phyloP scores from a whole-genome alignment of 37 sponge, comb jelly and placozoan species.

The Axinella damicornis region DNA sequence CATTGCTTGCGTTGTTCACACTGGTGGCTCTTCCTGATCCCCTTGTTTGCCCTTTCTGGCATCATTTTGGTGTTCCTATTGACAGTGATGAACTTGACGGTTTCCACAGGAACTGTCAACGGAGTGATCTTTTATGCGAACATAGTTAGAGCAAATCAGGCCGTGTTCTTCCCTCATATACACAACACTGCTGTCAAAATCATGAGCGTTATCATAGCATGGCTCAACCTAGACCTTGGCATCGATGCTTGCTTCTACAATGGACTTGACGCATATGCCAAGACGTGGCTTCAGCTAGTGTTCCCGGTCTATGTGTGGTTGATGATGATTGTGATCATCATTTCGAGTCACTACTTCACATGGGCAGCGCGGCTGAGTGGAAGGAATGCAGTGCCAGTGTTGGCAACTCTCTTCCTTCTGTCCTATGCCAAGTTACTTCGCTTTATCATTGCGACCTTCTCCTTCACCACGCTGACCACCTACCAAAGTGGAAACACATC shows the following conservation, averaged over 20 bases:
- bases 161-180: neutral
- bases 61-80: neutral
- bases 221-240: constrained; percentile 45
- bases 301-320: constrained; percentile 16
- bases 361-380: constrained; percentile 2
- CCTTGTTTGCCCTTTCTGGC: neutral
- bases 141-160: constrained; percentile 4
- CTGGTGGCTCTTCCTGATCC: neutral
- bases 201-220: constrained; percentile 2
- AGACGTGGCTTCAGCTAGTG: constrained; percentile 7
- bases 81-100: neutral
- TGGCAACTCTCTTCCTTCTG: constrained; percentile 28
- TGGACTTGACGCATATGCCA: constrained; percentile 3
- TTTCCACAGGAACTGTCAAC: constrained; percentile 21
- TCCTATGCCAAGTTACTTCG: constrained; percentile 12
- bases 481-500: neutral
- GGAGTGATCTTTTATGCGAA: constrained; percentile 40
- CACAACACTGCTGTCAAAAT: neutral
- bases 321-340: constrained; percentile 2
- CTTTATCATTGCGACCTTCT: neutral
- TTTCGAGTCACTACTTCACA: constrained; percentile 25
- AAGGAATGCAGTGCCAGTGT: constrained; percentile 22
- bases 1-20: neutral
- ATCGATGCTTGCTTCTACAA: constrained; percentile 18
- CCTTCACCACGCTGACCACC: neutral